A percentile compares a stretch with the other conserved stretches of the same genome.
phyloP scores from a whole-genome alignment of 2,113 vertebrate species.

The Mola mola region DNA sequence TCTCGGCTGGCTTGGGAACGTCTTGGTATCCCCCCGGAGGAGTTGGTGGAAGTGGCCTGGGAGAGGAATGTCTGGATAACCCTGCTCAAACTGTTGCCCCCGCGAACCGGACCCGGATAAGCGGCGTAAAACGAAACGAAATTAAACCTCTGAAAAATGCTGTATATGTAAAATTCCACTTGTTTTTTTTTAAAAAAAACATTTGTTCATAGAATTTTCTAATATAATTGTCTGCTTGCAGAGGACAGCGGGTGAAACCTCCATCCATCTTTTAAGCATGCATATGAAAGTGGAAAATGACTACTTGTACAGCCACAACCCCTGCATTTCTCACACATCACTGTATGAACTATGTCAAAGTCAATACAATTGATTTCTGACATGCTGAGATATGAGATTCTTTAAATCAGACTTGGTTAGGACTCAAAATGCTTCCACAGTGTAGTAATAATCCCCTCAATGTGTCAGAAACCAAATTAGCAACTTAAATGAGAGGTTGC shows the following conservation, averaged over 20 bases:
- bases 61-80: no score
- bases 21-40: no score
- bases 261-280: constrained; percentile 20
- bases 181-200: no score
- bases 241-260: constrained; percentile 14
- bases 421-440: constrained; percentile 24
- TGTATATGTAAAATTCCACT: background rate
- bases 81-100: no score
- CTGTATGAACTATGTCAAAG: constrained; percentile 27
- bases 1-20: no score
- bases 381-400: constrained; percentile 34
- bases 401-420: constrained; percentile 37
- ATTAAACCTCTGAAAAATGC: no score
- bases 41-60: no score
- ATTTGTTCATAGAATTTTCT: constrained; percentile 3
- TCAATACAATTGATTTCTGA: constrained; percentile 38
- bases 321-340: constrained; percentile 10
- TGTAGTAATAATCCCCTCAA: constrained; percentile 15
- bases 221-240: constrained; percentile 23
- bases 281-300: constrained; percentile 27
- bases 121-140: no score
- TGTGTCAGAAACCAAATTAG: constrained; percentile 47
- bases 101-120: no score
- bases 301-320: background rate
- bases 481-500: constrained; percentile 24